phyloP scores from a whole-genome alignment of 2,797 vertebrate species.

The Neopelma chrysocephalum region DNA sequence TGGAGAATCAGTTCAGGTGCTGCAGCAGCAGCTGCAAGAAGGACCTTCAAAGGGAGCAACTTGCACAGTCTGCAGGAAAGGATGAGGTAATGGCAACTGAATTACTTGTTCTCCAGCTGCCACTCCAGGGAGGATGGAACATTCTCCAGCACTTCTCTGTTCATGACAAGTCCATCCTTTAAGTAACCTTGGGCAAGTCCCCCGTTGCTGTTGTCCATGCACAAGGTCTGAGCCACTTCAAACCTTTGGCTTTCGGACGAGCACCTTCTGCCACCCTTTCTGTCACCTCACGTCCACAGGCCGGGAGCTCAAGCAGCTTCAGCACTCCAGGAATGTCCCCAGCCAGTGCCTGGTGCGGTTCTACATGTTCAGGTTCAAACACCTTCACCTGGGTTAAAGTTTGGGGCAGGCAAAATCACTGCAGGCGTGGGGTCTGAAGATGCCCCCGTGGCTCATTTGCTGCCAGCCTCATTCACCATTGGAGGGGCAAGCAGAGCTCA shows the following conservation, averaged over 20 bases:
- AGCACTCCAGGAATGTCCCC: background rate
- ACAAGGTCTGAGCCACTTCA: background rate
- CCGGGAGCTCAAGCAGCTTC: background rate
- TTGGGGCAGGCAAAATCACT: background rate
- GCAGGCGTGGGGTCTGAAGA: background rate
- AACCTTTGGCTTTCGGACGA: background rate
- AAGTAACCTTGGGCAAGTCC: background rate
- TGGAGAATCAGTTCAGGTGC: constrained; percentile 36
- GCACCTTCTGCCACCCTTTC: background rate
- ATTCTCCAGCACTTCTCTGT: background rate
- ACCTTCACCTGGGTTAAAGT: background rate
- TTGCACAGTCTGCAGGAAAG: constrained; percentile 15
- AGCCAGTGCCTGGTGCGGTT: background rate
- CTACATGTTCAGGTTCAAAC: background rate
- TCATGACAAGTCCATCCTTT: background rate
- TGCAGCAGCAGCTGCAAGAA: constrained; percentile 28
- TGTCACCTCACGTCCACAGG: background rate
- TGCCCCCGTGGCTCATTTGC: background rate
- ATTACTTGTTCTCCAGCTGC: background rate
- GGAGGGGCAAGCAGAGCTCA: background rate
- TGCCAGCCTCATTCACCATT: background rate
- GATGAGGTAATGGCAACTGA: constrained; percentile 55
- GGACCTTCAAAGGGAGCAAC: background rate
- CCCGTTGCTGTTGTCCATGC: background rate
- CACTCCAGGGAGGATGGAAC: background rate